Evolutionary conservation across 2,888 invertebrate genomes (phyloP).

Genomic region (Steinernema hermaphroditum): DNA sequence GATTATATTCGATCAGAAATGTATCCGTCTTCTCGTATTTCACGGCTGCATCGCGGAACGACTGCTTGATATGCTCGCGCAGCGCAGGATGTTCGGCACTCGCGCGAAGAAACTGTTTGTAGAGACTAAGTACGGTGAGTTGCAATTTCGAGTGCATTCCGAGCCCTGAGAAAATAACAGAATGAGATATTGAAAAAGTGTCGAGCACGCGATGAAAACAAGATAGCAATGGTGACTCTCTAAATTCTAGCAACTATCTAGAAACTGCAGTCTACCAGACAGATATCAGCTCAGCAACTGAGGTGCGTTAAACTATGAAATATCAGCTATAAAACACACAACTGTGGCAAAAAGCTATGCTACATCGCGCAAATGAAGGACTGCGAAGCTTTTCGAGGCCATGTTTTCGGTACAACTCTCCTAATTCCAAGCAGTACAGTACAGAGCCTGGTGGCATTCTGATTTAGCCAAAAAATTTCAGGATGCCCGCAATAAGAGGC

Average conservation of each 20-base stretch:
- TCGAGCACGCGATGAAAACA: neutral
- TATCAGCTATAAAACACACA: no score
- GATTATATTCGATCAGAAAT: conserved; percentile 49
- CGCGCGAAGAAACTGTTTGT: conserved; percentile 48
- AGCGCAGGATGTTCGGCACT: conserved; percentile 44
- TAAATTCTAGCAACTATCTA: conserved; percentile 4
- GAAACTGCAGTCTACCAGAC: no score
- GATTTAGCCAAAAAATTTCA: no score
- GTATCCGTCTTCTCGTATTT: conserved; percentile 42
- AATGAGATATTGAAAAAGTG: conserved; percentile 31
- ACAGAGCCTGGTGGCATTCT: no score
- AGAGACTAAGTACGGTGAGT: conserved; percentile 48
- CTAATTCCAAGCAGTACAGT: no score
- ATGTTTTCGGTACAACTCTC: no score
- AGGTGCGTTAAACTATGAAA: no score
- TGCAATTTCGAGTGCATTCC: conserved; percentile 48
- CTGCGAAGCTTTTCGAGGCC: no score
- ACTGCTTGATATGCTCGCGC: conserved; percentile 41
- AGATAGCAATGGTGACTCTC: neutral
- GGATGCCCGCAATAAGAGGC: no score
- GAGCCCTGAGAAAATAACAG: conserved; percentile 30
- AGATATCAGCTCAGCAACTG: no score
- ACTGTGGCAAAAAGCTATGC: no score
- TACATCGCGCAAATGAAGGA: no score
- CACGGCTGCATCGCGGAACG: conserved; percentile 46